Evolutionary conservation across 2,888 invertebrate species (phyloP), one percentile per base, ranked within the genome.

Genomic region (Cephus rjabovi): DNA sequence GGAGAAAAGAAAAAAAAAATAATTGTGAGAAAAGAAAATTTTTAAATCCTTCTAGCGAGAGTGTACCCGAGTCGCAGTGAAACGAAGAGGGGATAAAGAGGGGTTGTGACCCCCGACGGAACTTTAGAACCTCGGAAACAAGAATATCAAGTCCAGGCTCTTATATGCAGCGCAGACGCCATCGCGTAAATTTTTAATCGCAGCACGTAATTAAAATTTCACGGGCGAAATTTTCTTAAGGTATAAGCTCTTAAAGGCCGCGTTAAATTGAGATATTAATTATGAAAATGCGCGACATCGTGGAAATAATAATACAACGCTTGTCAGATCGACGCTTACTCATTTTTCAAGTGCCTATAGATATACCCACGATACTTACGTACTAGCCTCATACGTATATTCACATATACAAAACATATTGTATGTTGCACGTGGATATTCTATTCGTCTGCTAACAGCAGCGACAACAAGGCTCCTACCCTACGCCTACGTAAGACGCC

Each of bases 151-250:
- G 40, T 56, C 9, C 23, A 9, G 40, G 23, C 23, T 56, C 40
- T 56, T 56, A 56, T 23, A 56, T 56, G 40, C 40, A 56, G 23
- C 71, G 71, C 12, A 71, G 71, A 34, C 31, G 33, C 15, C 37
- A 11, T 73, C 34, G 15, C 34, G 33, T 40, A 30, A 6, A 33
- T 76, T 31, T 76, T 73, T 40, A 15, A 30, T 71, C 33, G 37
- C 23, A 33, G 40, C 30, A 76, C 77, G 80, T 82, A 80, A 81
- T 83, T 82, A 79, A 82, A 82, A 79, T 83, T 83, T 74, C 76
- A 81, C 71, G 34, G 79, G 73, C 33, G 74, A 81, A 83, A 80
- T 78, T 75, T 81, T 76, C 77, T 81, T 76, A 75, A 73, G 75
- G 76, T 80, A 81, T 81, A 75, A 79, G 30, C 77, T 73, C 75